phyloP scores from a whole-genome alignment of 2,797 vertebrate species.

The Aldrovandia affinis region DNA sequence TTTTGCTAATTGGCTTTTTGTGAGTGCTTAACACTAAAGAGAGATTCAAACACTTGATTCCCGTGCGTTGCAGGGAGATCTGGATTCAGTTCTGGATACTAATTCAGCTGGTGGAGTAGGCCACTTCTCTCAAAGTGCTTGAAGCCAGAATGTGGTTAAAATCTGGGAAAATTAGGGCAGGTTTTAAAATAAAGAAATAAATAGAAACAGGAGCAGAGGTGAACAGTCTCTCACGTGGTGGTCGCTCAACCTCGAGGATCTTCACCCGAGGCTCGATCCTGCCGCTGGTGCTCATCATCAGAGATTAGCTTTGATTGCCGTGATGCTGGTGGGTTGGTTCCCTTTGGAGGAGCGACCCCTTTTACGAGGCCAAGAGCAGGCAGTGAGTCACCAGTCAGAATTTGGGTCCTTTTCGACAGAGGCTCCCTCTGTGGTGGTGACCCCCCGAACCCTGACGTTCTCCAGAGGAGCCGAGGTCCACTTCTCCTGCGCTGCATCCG shows the following conservation, averaged over 20 bases:
- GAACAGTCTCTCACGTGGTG: slow-evolving; percentile 34
- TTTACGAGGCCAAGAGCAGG: slow-evolving; percentile 38
- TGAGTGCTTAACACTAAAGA: not conserved
- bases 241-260: slow-evolving; percentile 37
- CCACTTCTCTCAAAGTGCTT: slow-evolving; percentile 40
- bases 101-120: slow-evolving; percentile 51
- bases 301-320: slow-evolving; percentile 28
- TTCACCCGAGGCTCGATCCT: slow-evolving; percentile 36
- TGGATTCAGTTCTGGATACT: slow-evolving; percentile 68
- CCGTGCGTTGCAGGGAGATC: slow-evolving; percentile 43
- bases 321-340: not conserved
- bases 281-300: slow-evolving; percentile 24
- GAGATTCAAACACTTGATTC: not conserved
- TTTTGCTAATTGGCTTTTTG: not conserved
- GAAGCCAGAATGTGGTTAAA: slow-evolving; percentile 56
- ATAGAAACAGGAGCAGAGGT: slow-evolving; percentile 17
- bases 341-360: slow-evolving; percentile 24
- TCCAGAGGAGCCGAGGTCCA: slow-evolving; percentile 78
- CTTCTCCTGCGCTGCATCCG: slow-evolving; percentile 81
- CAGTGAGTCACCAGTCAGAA: slow-evolving; percentile 48
- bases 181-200: slow-evolving; percentile 48
- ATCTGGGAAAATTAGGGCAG: slow-evolving; percentile 46
- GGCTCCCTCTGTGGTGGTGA: slow-evolving; percentile 79
- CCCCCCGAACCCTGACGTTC: slow-evolving; percentile 73
- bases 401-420: slow-evolving; percentile 69